These are phyloP conservation scores for Drosophila yakuba DNA, from an alignment of 1,140 invertebrate species.

Conservation along the genomic window DNA sequence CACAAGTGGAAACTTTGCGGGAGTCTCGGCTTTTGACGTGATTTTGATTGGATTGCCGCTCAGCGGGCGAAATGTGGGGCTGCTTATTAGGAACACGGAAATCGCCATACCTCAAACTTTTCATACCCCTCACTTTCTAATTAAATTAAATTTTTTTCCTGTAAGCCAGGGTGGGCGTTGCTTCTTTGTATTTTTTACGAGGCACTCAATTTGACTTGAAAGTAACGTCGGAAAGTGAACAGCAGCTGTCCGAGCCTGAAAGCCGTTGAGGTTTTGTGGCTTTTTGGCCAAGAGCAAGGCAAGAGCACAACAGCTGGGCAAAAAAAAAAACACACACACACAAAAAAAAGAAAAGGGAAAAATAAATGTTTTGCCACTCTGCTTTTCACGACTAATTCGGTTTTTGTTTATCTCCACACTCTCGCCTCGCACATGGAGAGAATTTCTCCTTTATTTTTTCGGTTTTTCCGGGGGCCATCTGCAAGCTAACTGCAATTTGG, in stretches of 20 bases:
- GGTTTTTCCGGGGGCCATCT: conserved; percentile 29
- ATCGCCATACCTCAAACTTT: background rate
- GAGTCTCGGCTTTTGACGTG: conserved; percentile 24
- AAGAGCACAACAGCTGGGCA: conserved; percentile 25
- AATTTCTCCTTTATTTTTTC: conserved; percentile 48
- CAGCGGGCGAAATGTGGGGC: conserved; percentile 20
- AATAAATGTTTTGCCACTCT: conserved; percentile 79
- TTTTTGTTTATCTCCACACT: conserved; percentile 74
- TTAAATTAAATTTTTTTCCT: conserved; percentile 29
- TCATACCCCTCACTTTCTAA: conserved; percentile 19
- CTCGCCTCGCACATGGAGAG: conserved; percentile 25
- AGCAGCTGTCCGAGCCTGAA: conserved; percentile 67
- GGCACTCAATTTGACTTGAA: conserved; percentile 42
- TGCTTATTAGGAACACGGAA: conserved; percentile 7
- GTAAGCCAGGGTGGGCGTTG: background rate
- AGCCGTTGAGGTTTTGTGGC: conserved; percentile 71
- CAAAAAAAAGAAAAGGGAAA: conserved; percentile 15
- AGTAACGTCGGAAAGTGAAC: conserved; percentile 48
- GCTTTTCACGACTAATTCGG: conserved; percentile 77
- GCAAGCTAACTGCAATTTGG: conserved; percentile 73
- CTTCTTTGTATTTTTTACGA: conserved; percentile 18
- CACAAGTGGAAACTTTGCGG: conserved; percentile 52
- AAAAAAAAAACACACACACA: conserved; percentile 28
- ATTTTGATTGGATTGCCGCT: conserved; percentile 38
- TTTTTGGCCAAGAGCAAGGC: conserved; percentile 41